Conservation (phyloP, 1,140 invertebrate genomes). For the Nylanderia fulva region DNA sequence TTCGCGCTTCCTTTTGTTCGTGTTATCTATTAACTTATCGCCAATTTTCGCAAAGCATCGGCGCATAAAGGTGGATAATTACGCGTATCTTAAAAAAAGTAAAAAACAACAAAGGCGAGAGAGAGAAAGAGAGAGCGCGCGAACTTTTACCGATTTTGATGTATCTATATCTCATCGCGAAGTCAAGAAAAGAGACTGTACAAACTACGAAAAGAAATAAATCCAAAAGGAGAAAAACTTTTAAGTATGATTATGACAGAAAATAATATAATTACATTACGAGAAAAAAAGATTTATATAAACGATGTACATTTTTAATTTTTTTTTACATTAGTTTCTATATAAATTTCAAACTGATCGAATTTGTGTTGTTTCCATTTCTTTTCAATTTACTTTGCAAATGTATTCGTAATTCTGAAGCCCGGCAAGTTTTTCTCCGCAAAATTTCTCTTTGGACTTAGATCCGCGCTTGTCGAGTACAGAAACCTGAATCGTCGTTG, state of each 20-base stretch:
- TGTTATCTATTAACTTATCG: constrained; percentile 34
- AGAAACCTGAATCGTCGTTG: constrained; percentile 27
- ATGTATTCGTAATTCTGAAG: neutral
- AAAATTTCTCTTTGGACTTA: constrained; percentile 19
- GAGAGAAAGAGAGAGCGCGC: too few species aligned
- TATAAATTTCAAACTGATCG: neutral
- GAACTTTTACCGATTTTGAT: constrained; percentile 22
- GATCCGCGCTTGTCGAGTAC: constrained; percentile 8
- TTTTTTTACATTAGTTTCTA: neutral
- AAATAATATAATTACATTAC: too few species aligned
- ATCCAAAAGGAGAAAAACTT: neutral
- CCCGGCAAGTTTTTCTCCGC: neutral
- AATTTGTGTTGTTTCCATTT: neutral
- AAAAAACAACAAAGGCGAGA: neutral
- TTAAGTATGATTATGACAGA: neutral
- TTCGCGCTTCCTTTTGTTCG: neutral
- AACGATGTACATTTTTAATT: neutral
- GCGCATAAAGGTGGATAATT: neutral
- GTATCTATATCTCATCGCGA: neutral
- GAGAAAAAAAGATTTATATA: neutral
- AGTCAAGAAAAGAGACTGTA: neutral
- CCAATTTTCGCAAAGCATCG: constrained; percentile 29
- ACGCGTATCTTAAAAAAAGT: neutral
- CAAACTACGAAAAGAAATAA: neutral
- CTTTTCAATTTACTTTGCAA: neutral